Evolutionary conservation across 1,140 invertebrate species (phyloP).

Genomic region (Patella vulgata): DNA sequence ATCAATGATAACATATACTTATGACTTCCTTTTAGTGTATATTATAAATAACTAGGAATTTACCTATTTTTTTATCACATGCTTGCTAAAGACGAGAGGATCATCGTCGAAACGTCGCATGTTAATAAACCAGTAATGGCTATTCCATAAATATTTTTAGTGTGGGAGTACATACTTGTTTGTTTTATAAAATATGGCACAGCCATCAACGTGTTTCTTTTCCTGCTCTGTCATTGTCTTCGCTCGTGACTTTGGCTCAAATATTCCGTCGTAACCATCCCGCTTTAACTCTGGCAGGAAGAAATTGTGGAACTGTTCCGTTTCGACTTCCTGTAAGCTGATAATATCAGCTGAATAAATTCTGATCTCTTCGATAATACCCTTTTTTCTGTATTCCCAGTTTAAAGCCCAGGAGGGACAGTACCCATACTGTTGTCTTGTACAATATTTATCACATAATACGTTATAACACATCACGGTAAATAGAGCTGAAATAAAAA

Average conservation of each 20-base stretch:
- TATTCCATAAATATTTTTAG: too few relatives aligned
- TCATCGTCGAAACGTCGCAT: too few relatives aligned
- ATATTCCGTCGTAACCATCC: constrained; percentile 98
- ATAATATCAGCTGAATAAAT: constrained; percentile 98
- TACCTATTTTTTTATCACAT: too few relatives aligned
- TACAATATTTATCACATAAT: constrained; percentile 98
- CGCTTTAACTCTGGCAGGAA: constrained; percentile 94
- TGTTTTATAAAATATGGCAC: constrained; percentile 94
- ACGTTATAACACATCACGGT: constrained; percentile 99
- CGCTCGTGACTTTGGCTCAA: constrained; percentile 97
- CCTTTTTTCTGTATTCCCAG: constrained; percentile 98
- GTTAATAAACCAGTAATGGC: too few relatives aligned
- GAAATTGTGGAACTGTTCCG: constrained; percentile 98
- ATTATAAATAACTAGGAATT: too few relatives aligned
- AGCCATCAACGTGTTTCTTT: constrained; percentile 97
- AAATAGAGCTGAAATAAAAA: constrained; percentile 81
- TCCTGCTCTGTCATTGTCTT: constrained; percentile 98
- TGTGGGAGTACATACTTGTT: constrained; percentile 91
- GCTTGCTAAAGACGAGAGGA: too few relatives aligned
- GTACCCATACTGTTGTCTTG: constrained; percentile 91
- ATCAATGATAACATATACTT: too few relatives aligned
- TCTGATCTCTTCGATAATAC: constrained; percentile 96
- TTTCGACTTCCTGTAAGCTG: constrained; percentile 96
- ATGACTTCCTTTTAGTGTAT: too few relatives aligned
- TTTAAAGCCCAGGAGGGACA: constrained; percentile 96